Evolutionary conservation across 1,140 invertebrate species (phyloP).

Genomic region (Euwallacea fornicatus): DNA sequence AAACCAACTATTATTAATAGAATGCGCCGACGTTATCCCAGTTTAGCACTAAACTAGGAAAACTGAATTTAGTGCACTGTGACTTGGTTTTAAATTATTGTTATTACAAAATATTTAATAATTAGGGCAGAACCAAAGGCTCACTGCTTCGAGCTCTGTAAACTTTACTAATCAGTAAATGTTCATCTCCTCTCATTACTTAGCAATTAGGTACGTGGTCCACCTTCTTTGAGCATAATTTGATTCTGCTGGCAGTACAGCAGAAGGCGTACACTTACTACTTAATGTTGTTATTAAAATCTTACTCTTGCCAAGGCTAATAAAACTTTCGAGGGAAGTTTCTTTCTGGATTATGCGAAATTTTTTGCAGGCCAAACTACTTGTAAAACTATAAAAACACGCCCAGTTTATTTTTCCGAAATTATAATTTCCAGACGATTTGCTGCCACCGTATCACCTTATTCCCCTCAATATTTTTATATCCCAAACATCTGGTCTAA

Average conservation of each 20-base stretch:
- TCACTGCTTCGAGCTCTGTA: constrained; percentile 1
- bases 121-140: constrained; percentile 7
- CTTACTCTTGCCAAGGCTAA: too few relatives aligned
- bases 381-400: constrained; percentile 9
- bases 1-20: constrained; percentile 6
- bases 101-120: constrained; percentile 12
- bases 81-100: constrained; percentile 8
- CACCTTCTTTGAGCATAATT: constrained; percentile 15
- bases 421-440: constrained; percentile 24
- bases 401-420: constrained; percentile 8
- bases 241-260: not conserved
- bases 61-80: constrained; percentile 12
- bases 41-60: not conserved
- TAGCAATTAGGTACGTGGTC: constrained; percentile 21
- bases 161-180: constrained; percentile 22
- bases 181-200: constrained; percentile 17
- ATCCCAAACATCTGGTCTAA: constrained; percentile 25
- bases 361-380: not conserved
- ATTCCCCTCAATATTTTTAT: constrained; percentile 25
- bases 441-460: constrained; percentile 9
- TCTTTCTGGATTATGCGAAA: too few relatives aligned
- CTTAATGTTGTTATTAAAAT: too few relatives aligned
- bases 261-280: too few relatives aligned
- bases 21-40: not conserved
- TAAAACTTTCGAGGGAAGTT: too few relatives aligned